Evolutionary conservation across 1,140 invertebrate genomes (phyloP), one percentile per base, ranked within the genome.

Genomic region (Triops cancriformis): DNA sequence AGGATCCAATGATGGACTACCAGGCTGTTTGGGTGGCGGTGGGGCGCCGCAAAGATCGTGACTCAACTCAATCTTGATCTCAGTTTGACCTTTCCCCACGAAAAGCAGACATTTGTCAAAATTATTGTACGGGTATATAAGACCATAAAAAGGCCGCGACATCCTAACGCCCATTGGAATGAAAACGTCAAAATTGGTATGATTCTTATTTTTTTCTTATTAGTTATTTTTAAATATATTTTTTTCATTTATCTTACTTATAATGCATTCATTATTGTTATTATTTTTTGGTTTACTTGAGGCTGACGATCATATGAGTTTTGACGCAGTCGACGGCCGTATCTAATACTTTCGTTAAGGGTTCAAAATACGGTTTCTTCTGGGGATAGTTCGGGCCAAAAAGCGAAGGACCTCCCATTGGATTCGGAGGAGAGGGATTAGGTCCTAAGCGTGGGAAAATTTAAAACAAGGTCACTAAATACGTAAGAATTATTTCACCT

Each of bases 21-120:
- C 77, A n/a, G 73, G 77, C 12, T 73, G 14, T 14, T 26, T 28
- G 18, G 28, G 41, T 26, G 27, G 42, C 6, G 31, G 41, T 41
- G 72, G 72, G 5, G 31, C 31, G 2, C 79, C 81, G 78, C 81
- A 81, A 73, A 74, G 78, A 12, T 80, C 80, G 18, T 81, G 80
- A n/a, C 79, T 78, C n/a, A 82, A 31, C 0, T 74, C 73, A 1
- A 82, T 51, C n/a, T 14, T 75, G 2, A 80, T 75, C 23, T 80
- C 75, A 18, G 18, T 43, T 74, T 79, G 73, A 42, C 80, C 80
- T 26, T 78, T 77, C 14, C 81, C 81, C 23, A 31, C 72, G 76
- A 80, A 80, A 11, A 81, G 64, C 26, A 81, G n/a, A 74, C 81
- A 82, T 31, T 80, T 76, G 9, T 43, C 75, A 43, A 80, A 82